These are phyloP conservation scores for Hirtodrosophila alboralis DNA, from an alignment of 2,888 invertebrate species.

Conservation along the genomic window DNA sequence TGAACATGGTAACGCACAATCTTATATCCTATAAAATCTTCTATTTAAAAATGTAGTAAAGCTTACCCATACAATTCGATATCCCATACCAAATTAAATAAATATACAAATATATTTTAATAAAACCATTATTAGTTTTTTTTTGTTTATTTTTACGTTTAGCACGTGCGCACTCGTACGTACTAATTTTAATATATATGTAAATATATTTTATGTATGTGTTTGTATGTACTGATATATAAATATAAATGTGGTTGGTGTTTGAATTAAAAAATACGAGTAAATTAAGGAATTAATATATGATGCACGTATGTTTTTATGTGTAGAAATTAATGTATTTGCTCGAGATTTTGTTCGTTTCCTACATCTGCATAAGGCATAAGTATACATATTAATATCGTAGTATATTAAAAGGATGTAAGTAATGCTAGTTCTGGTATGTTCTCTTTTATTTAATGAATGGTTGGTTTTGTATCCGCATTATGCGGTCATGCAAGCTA, in stretches of 20 bases:
- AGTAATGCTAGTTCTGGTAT: slow-evolving; percentile 34
- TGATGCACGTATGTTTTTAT: slow-evolving; percentile 24
- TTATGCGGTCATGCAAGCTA: slow-evolving; percentile 21
- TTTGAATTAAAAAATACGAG: slow-evolving; percentile 30
- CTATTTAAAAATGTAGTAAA: no score
- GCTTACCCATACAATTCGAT: no score
- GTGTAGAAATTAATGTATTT: slow-evolving; percentile 50
- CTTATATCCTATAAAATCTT: no score
- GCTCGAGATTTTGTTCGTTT: slow-evolving; percentile 37
- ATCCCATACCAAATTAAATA: no score
- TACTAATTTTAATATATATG: slow-evolving; percentile 53
- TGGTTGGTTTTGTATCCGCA: slow-evolving; percentile 20
- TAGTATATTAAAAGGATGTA: slow-evolving; percentile 45
- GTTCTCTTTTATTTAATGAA: slow-evolving; percentile 20
- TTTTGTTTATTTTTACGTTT: slow-evolving; percentile 64
- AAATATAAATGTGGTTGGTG: slow-evolving; percentile 53
- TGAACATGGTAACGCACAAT: no score
- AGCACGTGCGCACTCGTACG: slow-evolving; percentile 65
- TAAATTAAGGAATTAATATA: slow-evolving; percentile 40
- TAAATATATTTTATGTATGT: slow-evolving; percentile 52
- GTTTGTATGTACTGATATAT: slow-evolving; percentile 47
- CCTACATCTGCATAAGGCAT: slow-evolving; percentile 45
- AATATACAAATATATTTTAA: slow-evolving; percentile 1
- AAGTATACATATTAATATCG: slow-evolving; percentile 41
- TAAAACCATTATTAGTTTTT: slow-evolving; percentile 21